Conservation (phyloP, 2,113 vertebrate genomes). For the Ginglymostoma cirratum region DNA sequence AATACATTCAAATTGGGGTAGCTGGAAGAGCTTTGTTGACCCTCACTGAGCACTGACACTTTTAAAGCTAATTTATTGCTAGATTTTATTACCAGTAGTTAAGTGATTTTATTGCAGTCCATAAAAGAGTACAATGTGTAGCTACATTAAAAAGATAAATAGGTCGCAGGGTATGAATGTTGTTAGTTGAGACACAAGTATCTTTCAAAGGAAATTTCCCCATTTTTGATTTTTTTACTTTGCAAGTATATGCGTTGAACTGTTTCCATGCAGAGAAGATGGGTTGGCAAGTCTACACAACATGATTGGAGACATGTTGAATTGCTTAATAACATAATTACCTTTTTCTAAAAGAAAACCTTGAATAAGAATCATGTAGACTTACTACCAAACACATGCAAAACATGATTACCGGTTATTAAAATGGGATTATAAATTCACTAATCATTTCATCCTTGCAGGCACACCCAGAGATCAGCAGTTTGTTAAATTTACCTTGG, state of each 20-base stretch:
- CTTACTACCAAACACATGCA: slow-evolving; percentile 61
- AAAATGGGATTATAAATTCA: slow-evolving; percentile 72
- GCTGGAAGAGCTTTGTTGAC: slow-evolving; percentile 60
- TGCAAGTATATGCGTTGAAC: neutral
- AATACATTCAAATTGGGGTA: slow-evolving; percentile 72
- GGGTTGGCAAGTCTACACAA: neutral
- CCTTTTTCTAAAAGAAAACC: neutral
- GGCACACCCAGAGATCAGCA: slow-evolving; percentile 55
- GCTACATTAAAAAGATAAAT: slow-evolving; percentile 22
- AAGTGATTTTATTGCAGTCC: slow-evolving; percentile 83
- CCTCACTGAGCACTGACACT: slow-evolving; percentile 80
- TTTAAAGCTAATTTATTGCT: slow-evolving; percentile 80
- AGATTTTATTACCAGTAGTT: slow-evolving; percentile 87
- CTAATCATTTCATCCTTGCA: slow-evolving; percentile 75
- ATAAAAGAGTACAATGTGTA: slow-evolving; percentile 77
- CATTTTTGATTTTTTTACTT: neutral
- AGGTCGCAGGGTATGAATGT: neutral
- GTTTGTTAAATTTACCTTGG: neutral
- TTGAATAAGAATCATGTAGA: slow-evolving; percentile 57
- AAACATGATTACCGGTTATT: slow-evolving; percentile 78
- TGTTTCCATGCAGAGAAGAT: neutral
- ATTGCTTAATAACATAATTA: slow-evolving; percentile 24
- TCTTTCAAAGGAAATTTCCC: neutral
- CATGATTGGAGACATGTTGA: slow-evolving; percentile 18
- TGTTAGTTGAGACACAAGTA: too few species aligned